phyloP scores from a whole-genome alignment of 2,888 invertebrate species.

The Meiosimyza platycephala region DNA sequence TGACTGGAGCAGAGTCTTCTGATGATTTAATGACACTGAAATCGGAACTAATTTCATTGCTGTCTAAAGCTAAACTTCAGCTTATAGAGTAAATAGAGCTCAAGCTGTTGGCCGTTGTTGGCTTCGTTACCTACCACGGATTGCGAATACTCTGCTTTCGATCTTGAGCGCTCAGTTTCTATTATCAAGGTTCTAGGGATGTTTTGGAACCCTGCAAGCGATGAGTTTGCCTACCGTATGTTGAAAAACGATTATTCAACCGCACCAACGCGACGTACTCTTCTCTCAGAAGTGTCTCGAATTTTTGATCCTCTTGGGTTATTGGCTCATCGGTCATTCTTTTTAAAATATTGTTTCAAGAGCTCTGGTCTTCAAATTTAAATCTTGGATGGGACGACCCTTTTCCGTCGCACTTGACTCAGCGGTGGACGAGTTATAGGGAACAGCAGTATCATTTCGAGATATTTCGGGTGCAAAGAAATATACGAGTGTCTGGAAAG shows the following conservation, averaged over 20 bases:
- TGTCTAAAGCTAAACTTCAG: constrained; percentile 1
- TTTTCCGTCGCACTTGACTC: constrained; percentile 22
- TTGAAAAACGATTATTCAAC: background rate
- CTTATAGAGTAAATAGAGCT: constrained; percentile 21
- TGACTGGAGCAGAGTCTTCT: constrained; percentile 37
- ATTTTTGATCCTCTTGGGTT: constrained; percentile 43
- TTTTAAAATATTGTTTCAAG: constrained; percentile 43
- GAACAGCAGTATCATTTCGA: constrained; percentile 16
- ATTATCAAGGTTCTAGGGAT: constrained; percentile 39
- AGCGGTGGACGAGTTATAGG: constrained; percentile 6
- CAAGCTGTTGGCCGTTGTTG: constrained; percentile 9
- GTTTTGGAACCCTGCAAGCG: constrained; percentile 36
- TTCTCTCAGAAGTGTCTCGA: constrained; percentile 37
- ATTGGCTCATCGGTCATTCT: constrained; percentile 35
- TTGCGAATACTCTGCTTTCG: constrained; percentile 26
- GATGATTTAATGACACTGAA: constrained; percentile 21
- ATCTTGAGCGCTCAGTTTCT: constrained; percentile 1
- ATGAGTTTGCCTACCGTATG: constrained; percentile 35
- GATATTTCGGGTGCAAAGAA: background rate
- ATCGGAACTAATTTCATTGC: constrained; percentile 35
- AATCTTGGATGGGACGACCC: constrained; percentile 40
- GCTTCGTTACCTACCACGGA: constrained; percentile 7
- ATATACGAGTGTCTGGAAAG: background rate
- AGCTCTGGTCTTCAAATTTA: constrained; percentile 38
- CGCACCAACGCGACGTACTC: constrained; percentile 28